Conservation (phyloP, 2,888 invertebrate species). For the Hartigia nigra region DNA sequence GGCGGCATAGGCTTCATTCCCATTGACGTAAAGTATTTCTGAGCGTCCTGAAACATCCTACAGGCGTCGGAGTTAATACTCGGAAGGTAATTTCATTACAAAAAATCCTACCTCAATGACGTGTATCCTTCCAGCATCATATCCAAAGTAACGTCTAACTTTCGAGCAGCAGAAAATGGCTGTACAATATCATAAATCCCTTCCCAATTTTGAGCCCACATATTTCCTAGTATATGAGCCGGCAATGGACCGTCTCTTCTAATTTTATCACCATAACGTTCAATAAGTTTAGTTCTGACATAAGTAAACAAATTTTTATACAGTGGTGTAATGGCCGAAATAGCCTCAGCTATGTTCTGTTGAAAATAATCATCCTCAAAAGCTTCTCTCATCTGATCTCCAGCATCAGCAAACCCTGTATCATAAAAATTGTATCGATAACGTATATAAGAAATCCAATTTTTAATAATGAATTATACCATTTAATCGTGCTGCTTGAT, state of each 20-base stretch:
- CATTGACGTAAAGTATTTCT: constrained; percentile 85
- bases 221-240: constrained; percentile 85
- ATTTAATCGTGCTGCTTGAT: constrained; percentile 80
- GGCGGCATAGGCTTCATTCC: constrained; percentile 84
- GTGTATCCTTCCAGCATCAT: constrained; percentile 81
- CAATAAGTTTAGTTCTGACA: constrained; percentile 76
- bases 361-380: constrained; percentile 80
- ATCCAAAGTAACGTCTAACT: constrained; percentile 81
- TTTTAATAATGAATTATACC: constrained; percentile 67
- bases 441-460: constrained; percentile 2
- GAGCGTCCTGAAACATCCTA: constrained; percentile 85
- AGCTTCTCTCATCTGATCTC: constrained; percentile 80
- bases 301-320: constrained; percentile 88
- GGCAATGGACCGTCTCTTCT: constrained; percentile 82
- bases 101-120: constrained; percentile 71
- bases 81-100: constrained; percentile 6
- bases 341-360: constrained; percentile 69
- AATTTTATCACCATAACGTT: constrained; percentile 73
- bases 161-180: constrained; percentile 78
- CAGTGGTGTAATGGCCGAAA: constrained; percentile 70
- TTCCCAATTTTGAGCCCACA: constrained; percentile 89
- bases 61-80: constrained; percentile 24
- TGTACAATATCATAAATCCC: constrained; percentile 79
- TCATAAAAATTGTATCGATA: background rate
- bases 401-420: constrained; percentile 81